phyloP scores from a whole-genome alignment of 2,888 invertebrate species.

The Rambutsinella grinnellia region DNA sequence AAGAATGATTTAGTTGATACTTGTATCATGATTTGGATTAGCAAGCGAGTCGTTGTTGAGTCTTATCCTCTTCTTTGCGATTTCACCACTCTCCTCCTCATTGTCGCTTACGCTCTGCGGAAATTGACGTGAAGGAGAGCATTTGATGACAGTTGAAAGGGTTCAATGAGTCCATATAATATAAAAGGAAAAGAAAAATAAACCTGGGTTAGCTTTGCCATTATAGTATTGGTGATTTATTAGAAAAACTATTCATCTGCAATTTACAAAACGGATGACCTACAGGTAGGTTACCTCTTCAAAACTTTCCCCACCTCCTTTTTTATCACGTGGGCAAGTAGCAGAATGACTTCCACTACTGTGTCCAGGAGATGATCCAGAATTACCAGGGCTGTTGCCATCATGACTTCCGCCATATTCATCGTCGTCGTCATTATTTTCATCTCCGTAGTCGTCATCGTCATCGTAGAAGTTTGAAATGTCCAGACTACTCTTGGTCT shows the following conservation, averaged over 20 bases:
- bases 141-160: too few relatives aligned
- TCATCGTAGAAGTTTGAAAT: not conserved
- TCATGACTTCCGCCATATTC: not conserved
- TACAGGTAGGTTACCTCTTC: slow-evolving; percentile 47
- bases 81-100: not conserved
- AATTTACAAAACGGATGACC: not conserved
- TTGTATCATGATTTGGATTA: too few relatives aligned
- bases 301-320: slow-evolving; percentile 65
- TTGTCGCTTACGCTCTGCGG: not conserved
- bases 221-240: too few relatives aligned
- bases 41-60: too few relatives aligned
- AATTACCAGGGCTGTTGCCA: not conserved
- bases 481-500: not conserved
- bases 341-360: not conserved
- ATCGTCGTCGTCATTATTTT: not conserved
- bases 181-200: not conserved
- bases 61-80: not conserved
- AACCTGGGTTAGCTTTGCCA: not conserved
- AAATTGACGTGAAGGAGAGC: too few relatives aligned
- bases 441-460: not conserved
- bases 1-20: too few relatives aligned
- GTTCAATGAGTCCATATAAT: too few relatives aligned
- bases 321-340: not conserved
- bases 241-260: not conserved
- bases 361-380: not conserved